Base-by-base conservation (phyloP, 2,888 invertebrate species). In the Serrognathus titanus region DNA sequence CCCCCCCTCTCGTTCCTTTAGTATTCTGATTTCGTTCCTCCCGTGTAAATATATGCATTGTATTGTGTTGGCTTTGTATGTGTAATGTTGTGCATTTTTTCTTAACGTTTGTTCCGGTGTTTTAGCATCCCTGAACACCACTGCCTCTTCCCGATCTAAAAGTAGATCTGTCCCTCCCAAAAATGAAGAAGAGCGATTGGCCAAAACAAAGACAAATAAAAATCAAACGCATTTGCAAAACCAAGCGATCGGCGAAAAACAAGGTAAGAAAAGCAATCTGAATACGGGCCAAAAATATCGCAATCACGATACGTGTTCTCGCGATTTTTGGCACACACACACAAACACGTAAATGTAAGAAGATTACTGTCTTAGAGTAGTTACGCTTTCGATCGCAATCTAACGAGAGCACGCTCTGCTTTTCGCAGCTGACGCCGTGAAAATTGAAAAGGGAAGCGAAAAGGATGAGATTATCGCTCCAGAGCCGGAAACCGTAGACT, bases 121-220 rank as follows among this genome's bases (percentile, higher is more conserved):
- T 85, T 81, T 86, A 87, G 87, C 87, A 79, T 86, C 85, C 84
- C 83, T 87, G 81, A 85, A 85, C 82, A 86, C 87, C 43, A 84
- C 84, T 82, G 83, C 83, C 81, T 85, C 84, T 81, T 84, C 85
- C 84, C 85, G 83, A 80, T 82, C 82, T 79, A 84, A 83, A 83
- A 81, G 82, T 83, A 83, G 80, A 79, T 81, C 82, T 78, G 79
- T 81, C 74, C 79, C 82, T 76, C 78, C 79, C 43, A 43, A 48
- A 77, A 73, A 65, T 62, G 77, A 78, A 73, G 78, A 77, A 64
- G 75, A 77, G 65, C 70, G 74, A 75, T 75, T 75, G 75, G 75
- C 75, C 68, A 77, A 75, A 75, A 65, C 73, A 69, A 71, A 71
- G 66, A 64, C 71, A 69, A 73, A 75, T 65, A 68, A 69, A 65